phyloP scores from a whole-genome alignment of 1,140 invertebrate species.

The Trichonephila inaurata region DNA sequence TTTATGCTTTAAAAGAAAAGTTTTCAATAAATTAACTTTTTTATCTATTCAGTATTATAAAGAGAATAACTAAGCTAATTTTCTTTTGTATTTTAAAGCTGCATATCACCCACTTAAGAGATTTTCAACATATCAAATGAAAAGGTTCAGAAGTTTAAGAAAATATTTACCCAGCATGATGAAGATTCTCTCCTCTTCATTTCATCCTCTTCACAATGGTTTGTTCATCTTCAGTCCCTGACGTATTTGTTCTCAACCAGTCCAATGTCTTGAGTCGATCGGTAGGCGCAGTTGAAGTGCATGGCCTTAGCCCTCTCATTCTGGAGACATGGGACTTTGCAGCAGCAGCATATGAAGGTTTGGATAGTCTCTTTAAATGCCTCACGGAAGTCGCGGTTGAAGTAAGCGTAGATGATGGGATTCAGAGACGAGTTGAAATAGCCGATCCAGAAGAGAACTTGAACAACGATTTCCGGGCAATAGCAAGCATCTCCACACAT shows the following conservation, averaged over 20 bases:
- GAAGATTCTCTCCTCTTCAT: not conserved
- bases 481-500: constrained; percentile 85
- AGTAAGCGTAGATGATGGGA: constrained; percentile 98
- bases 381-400: constrained; percentile 98
- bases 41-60: no score
- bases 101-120: no score
- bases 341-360: constrained; percentile 88
- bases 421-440: constrained; percentile 99
- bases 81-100: no score
- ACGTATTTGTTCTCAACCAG: constrained; percentile 79
- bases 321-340: constrained; percentile 72
- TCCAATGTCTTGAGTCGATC: constrained; percentile 79
- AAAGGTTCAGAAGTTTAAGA: not conserved
- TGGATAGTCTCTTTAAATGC: constrained; percentile 97
- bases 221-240: constrained; percentile 71
- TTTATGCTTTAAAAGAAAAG: no score
- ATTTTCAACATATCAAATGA: no score
- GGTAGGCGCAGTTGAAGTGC: constrained; percentile 78
- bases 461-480: constrained; percentile 92
- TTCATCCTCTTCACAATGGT: not conserved
- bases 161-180: constrained; percentile 10
- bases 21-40: no score
- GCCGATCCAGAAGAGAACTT: constrained; percentile 98
- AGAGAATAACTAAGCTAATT: no score
- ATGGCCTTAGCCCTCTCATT: constrained; percentile 75